Evolutionary conservation across 2,113 vertebrate species (phyloP), one percentile per base, ranked within the genome.

Genomic region (Charadrius vociferus): DNA sequence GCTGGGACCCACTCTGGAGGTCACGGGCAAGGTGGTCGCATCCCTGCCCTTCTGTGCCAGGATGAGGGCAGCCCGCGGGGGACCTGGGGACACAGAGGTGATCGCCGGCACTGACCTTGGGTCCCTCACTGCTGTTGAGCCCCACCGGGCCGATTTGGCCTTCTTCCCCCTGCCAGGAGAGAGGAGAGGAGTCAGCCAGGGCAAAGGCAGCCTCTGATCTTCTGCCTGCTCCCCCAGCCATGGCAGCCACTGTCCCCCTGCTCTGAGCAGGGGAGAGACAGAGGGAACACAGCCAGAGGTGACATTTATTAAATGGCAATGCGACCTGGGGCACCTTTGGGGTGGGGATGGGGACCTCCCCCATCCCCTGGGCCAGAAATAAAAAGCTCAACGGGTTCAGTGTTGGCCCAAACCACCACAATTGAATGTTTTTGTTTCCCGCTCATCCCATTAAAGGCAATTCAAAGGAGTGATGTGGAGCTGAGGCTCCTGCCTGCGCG

Each of bases 101-200:
- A 22, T 8, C 0, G 1, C 3, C 0, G 5, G 39, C 9, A 19
- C 98, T 98, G 86, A 99, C 99, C 99, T 99, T 99, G 91, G 95
- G 91, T 87, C 99, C 99, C 49, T 92, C 95, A 1, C 96, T 97
- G 95, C 99, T 99, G 94, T 98, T 96, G 82, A 98, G 98, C 43
- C 99, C 99, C 29, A 93, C 96, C 1, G 71, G 95, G 16, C 99
- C 99, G 1, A 96, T 96, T 74, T 98, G 99, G 26, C 99, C 99
- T 91, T 98, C 98, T 59, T 98, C 95, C 23, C 99, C 99, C 99
- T 99, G 97, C 74, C 88, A 80, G 43, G 59, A 75, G 77, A 95
- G 75, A 91, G 39, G 50, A 75, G 50, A 86, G 45, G 45, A 61
- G 43, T 49, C 49, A 49, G 49, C 49, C 22, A 49, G 49, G 24